These are phyloP conservation scores for Lathamus discolor DNA, from an alignment of 2,113 vertebrate genomes.

Conservation along the genomic window DNA sequence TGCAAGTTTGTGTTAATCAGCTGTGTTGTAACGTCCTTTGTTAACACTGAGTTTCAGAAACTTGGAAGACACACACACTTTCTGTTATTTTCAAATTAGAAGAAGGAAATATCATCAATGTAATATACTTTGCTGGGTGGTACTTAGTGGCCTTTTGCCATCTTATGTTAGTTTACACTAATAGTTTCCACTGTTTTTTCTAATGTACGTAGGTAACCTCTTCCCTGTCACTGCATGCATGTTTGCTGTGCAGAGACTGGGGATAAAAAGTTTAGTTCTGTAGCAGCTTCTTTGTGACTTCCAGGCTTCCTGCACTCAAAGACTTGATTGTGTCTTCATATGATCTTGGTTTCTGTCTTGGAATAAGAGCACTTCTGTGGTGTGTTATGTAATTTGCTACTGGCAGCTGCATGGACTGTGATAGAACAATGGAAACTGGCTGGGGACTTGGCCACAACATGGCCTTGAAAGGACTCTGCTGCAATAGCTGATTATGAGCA, in stretches of 20 bases:
- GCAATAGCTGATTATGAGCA: neutral
- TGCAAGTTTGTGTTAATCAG: neutral
- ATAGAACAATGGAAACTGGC: rapidly evolving
- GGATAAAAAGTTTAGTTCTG: neutral
- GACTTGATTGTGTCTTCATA: rapidly evolving
- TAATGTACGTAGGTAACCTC: rapidly evolving
- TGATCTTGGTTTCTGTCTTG: rapidly evolving
- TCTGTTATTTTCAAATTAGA: neutral
- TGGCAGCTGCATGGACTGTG: neutral
- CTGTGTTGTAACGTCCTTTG: neutral
- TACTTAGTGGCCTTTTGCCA: neutral
- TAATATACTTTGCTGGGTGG: neutral
- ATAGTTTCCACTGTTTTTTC: neutral
- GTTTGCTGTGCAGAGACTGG: neutral
- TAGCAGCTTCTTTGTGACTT: neutral
- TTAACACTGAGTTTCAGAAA: neutral
- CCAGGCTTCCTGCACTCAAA: rapidly evolving
- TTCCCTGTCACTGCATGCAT: neutral
- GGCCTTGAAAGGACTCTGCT: neutral
- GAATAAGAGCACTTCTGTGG: neutral
- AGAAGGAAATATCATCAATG: neutral
- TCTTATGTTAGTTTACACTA: neutral
- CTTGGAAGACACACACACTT: rapidly evolving
- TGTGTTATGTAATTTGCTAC: rapidly evolving
- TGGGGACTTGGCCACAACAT: rapidly evolving